phyloP scores from a whole-genome alignment of 2,797 vertebrate genomes.

The Sebastolobus altivelis region DNA sequence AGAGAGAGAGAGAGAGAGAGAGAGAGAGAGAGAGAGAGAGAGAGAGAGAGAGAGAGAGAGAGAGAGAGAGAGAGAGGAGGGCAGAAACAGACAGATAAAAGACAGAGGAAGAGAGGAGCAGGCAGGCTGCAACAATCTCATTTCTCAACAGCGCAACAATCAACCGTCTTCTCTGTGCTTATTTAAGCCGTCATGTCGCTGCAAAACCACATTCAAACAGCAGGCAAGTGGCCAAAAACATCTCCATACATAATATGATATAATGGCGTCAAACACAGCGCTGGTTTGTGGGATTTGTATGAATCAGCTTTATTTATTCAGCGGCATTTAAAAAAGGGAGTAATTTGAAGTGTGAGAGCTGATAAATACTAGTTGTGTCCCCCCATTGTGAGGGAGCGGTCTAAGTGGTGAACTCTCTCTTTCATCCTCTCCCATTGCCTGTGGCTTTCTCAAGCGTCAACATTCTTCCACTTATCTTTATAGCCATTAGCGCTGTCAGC shows the following conservation, averaged over 20 bases:
- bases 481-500: slow-evolving; percentile 86
- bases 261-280: slow-evolving; percentile 48
- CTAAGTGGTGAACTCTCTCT: slow-evolving; percentile 78
- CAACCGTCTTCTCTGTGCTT: slow-evolving; percentile 40
- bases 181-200: slow-evolving; percentile 43
- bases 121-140: slow-evolving; percentile 35
- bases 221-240: slow-evolving; percentile 59
- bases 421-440: slow-evolving; percentile 80
- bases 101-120: slow-evolving; percentile 36
- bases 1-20: slow-evolving; percentile 21
- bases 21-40: slow-evolving; percentile 21
- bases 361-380: slow-evolving; percentile 76
- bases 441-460: slow-evolving; percentile 79
- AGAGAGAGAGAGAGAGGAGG: slow-evolving; percentile 29
- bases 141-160: slow-evolving; percentile 48
- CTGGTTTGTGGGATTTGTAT: slow-evolving; percentile 52
- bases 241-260: slow-evolving; percentile 45
- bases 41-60: slow-evolving; percentile 21
- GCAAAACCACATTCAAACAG: slow-evolving; percentile 49
- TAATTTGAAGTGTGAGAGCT: slow-evolving; percentile 74
- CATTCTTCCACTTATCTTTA: slow-evolving; percentile 89
- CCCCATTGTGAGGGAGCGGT: slow-evolving; percentile 74
- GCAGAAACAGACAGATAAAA: slow-evolving; percentile 51
- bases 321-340: slow-evolving; percentile 61
- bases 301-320: slow-evolving; percentile 67